Evolutionary conservation across 1,140 invertebrate genomes (phyloP), one percentile per base, ranked within the genome.

Genomic region (Gonioctena quinquepunctata): DNA sequence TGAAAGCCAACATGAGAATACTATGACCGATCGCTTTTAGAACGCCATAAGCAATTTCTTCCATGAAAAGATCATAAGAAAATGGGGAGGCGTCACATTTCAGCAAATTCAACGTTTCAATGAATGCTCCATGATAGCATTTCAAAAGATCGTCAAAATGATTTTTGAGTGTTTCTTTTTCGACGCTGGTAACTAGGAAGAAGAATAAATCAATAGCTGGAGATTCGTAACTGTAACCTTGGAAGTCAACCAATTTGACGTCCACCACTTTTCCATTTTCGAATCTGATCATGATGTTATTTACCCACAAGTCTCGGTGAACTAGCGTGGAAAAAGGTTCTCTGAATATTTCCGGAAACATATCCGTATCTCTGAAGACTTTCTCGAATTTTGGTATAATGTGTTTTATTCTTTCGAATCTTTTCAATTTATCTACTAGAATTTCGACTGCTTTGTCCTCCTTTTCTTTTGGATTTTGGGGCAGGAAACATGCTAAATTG

Each of bases 161-260:
- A 13, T 84, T 68, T 0, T 83, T 79, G 0, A 84, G 68, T 0
- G 86, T 77, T 0, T 81, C 68, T 8, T 78, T 73, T 6, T 82
- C 72, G 4, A 89, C 79, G 66, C 88, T 89, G 0, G 85, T 86
- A 13, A 86, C 84, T 1, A 90, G 67, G 50, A 89, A 86, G 64
- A 89, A 90, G 0, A 87, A 74, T 1, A 91, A 63, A 76, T 91
- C 89, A 1, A 86, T 80, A 0, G 85, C 69, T 5, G 86, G 80
- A 16, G 85, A 89, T 1, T 82, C 79, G 50, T 87, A 86, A 13
- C 85, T 76, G 22, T 85, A 85, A 16, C 87, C 85, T 82, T 91
- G 90, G 68, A 89, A 89, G 73, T 91, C 90, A 0, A 91, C 81
- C 26, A 91, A 85, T 80, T 89, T 90, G 2, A 87, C 70, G 33